These are phyloP conservation scores for Ambastaia sidthimunki DNA, from an alignment of 2,797 vertebrate genomes.

Conservation along the genomic window DNA sequence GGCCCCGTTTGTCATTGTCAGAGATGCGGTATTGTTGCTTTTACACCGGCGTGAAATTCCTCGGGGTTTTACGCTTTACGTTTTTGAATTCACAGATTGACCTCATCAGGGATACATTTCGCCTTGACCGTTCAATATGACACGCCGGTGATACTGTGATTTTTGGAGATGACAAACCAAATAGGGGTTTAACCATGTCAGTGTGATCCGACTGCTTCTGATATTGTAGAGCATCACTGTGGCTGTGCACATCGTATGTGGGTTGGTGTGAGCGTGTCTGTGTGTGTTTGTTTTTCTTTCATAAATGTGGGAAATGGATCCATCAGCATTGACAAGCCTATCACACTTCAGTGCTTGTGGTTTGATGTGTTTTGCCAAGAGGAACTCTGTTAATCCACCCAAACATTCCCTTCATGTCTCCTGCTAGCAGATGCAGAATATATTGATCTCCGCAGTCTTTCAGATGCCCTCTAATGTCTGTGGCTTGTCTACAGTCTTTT, in stretches of 20 bases:
- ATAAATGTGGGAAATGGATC: constrained; percentile 53
- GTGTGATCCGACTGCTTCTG: constrained; percentile 37
- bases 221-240: not conserved
- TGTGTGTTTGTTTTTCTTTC: constrained; percentile 45
- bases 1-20: not conserved
- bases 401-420: constrained; percentile 56
- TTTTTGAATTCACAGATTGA: constrained; percentile 1
- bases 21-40: not conserved
- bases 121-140: not conserved
- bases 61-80: not conserved
- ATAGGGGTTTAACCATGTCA: not conserved
- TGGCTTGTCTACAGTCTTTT: constrained; percentile 5
- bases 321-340: constrained; percentile 51
- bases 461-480: constrained; percentile 65
- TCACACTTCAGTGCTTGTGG: constrained; percentile 52
- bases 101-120: not conserved
- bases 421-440: constrained; percentile 60
- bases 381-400: constrained; percentile 69
- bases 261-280: constrained; percentile 9
- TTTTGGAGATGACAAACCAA: not conserved
- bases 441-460: constrained; percentile 71
- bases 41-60: no score
- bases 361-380: constrained; percentile 66
- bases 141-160: not conserved
- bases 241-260: not conserved